phyloP scores from a whole-genome alignment of 2,888 invertebrate genomes.

The Tetropium fuscum region DNA sequence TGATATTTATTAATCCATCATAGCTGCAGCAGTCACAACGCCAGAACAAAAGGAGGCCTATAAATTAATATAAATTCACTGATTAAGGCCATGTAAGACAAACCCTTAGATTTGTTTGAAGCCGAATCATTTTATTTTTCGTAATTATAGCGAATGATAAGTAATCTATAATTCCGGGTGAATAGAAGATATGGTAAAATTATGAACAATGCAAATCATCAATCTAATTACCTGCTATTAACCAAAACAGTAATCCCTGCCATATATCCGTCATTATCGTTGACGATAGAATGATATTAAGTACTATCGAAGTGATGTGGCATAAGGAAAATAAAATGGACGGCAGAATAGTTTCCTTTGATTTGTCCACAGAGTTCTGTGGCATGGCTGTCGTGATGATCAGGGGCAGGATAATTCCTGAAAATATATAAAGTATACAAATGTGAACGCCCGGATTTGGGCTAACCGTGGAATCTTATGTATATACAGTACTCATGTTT shows the following conservation, averaged over 20 bases:
- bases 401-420: conserved; percentile 69
- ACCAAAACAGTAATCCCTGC: conserved; percentile 73
- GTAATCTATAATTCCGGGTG: no score
- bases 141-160: no score
- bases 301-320: conserved; percentile 67
- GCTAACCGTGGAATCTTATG: no score
- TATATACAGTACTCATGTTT: no score
- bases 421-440: conserved; percentile 52
- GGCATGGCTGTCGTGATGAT: conserved; percentile 71
- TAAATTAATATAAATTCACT: conserved; percentile 34
- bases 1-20: conserved; percentile 51
- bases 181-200: no score
- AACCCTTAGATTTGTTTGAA: not conserved
- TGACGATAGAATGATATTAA: conserved; percentile 67
- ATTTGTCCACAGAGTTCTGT: conserved; percentile 62
- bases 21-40: conserved; percentile 63
- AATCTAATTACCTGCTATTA: conserved; percentile 68
- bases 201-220: not conserved
- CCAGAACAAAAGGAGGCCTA: conserved; percentile 62
- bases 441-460: no score
- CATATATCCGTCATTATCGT: conserved; percentile 72
- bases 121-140: no score
- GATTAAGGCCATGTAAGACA: not conserved
- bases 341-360: conserved; percentile 52
- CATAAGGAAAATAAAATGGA: conserved; percentile 60